Base-by-base conservation (phyloP, 2,888 invertebrate species). In the Eristalinus sepulchralis region DNA sequence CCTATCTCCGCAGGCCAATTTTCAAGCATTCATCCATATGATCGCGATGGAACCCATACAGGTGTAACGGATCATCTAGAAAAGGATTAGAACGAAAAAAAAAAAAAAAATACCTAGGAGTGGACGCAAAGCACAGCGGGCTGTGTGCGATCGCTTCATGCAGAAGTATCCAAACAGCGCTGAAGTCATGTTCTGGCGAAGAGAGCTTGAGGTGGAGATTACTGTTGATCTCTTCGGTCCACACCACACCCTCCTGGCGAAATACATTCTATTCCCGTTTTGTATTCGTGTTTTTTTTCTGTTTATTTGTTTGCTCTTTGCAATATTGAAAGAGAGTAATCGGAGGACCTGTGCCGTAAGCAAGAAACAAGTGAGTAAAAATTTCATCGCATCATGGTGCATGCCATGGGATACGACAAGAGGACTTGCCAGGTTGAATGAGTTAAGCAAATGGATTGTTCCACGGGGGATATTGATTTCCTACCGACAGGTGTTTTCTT, bases 51-150 rank as follows among this genome's bases (percentile, higher is more conserved):
- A 81, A 86, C 86, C 47, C 75, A 86, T 55, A 86, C 86, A 86
- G 86, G 86, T 86, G 86, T 83, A 86, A 79, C 83, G 86, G 77
- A 77, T 85, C 81, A 85, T 85, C 85, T 77, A 47, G 72, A 73
- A 82, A 78, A 82, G 82, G 85, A 80, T 80, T 80, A 71, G n/a
- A 64, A 67, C 22, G 75, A 66, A 39, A 55, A 68, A 73, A 13
- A 22, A 53, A 11, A 1, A 60, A 5, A 34, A 57, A 17, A n/a
- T n/a, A n/a, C n/a, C 47, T 47, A 3, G 5, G 27, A 17, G 31
- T 53, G 53, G 59, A 72, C 76, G 80, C 80, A 71, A 67, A 76
- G 47, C 47, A 47, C 8, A 17, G 47, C 17, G 47, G 27, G 2
- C 27, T 47, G 17, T 47, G 24, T 57, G 10, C 22, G 57, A 57